These are phyloP conservation scores for Lepidocyrtoides sp. DNA, from an alignment of 2,888 invertebrate species.

Conservation along the genomic window DNA sequence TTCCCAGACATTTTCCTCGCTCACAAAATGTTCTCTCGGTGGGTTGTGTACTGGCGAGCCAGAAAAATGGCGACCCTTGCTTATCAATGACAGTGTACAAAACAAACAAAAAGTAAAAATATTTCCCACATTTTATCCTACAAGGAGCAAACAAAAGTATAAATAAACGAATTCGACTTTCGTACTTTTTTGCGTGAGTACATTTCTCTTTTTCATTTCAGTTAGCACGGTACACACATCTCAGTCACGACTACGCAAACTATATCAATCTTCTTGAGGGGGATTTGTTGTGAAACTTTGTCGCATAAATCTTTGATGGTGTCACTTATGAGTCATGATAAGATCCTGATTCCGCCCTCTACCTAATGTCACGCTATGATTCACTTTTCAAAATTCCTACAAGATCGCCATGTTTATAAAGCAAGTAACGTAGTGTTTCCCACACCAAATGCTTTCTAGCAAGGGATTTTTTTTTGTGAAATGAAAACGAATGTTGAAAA, in stretches of 20 bases:
- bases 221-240: not conserved
- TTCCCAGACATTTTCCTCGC: conserved; percentile 20
- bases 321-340: conserved; percentile 33
- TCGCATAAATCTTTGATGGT: conserved; percentile 45
- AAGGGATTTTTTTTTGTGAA: not conserved
- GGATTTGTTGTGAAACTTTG: conserved; percentile 41
- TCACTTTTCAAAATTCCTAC: not conserved
- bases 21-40: not conserved
- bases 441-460: not conserved
- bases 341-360: not conserved
- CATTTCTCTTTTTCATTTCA: not conserved
- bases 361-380: conserved; percentile 18
- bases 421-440: not conserved
- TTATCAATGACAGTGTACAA: conserved; percentile 31
- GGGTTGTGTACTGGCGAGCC: not conserved
- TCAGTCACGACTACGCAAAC: conserved; percentile 14
- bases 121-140: not conserved
- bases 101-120: conserved; percentile 13
- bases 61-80: conserved; percentile 1
- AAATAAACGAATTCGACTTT: not conserved
- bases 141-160: conserved; percentile 13
- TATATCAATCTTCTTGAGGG: conserved; percentile 28
- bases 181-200: not conserved
- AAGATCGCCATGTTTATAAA: not conserved
- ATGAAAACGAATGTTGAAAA: not conserved